These are phyloP conservation scores for Limnephilus marmoratus DNA, from an alignment of 2,888 invertebrate species.

Conservation along the genomic window DNA sequence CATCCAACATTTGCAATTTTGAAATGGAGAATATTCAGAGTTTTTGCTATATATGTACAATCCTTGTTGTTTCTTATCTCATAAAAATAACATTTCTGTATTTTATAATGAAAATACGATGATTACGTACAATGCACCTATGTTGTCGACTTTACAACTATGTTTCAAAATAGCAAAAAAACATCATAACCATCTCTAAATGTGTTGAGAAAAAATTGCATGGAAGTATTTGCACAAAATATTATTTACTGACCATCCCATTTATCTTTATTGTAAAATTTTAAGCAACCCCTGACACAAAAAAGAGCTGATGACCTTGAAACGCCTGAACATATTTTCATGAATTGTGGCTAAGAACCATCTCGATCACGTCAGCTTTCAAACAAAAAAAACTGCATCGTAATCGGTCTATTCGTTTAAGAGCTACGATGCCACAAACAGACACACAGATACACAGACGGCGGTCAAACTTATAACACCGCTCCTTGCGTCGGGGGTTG, in stretches of 20 bases:
- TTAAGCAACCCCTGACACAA: too few relatives aligned
- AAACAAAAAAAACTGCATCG: too few relatives aligned
- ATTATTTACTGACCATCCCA: neutral
- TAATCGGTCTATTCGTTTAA: too few relatives aligned
- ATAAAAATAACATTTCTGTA: neutral
- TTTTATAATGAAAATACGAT: neutral
- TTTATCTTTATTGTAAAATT: neutral
- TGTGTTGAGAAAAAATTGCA: neutral
- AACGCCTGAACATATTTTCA: too few relatives aligned
- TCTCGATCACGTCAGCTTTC: too few relatives aligned
- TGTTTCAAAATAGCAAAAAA: neutral
- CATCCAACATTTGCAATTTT: neutral
- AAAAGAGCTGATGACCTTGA: too few relatives aligned
- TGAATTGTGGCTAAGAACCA: too few relatives aligned
- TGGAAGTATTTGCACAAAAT: constrained; percentile 2
- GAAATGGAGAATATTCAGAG: neutral
- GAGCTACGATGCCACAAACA: too few relatives aligned
- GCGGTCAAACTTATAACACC: too few relatives aligned
- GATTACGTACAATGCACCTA: neutral
- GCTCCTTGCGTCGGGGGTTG: too few relatives aligned
- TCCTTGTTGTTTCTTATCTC: neutral
- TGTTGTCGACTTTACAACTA: neutral
- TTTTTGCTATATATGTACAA: neutral
- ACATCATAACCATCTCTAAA: neutral
- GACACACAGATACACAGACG: too few relatives aligned